Evolutionary conservation across 1,140 invertebrate genomes (phyloP), one percentile per base, ranked within the genome.

Genomic region (Drosophila jambulina): DNA sequence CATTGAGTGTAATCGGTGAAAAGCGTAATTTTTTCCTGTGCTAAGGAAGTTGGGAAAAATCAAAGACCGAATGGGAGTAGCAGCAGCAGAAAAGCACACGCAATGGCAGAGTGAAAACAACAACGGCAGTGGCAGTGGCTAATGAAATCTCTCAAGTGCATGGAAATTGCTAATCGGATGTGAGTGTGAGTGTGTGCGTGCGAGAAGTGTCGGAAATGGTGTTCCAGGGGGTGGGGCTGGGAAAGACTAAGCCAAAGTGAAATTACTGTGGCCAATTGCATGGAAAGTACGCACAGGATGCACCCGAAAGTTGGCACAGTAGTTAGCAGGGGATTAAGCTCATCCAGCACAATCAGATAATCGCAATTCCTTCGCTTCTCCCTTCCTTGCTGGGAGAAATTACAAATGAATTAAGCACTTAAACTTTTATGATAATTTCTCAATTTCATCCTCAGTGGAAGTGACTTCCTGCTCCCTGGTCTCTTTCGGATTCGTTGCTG

Each of bases 151-250:
- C 60, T 88, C 68, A 78, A 87, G 84, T 87, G 84, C 85, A 84
- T 84, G 80, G 74, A 87, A 87, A 87, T 87, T 87, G 83, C 80
- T 87, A 86, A 86, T 86, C 83, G 84, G 83, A 86, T 86, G 83
- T 56, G 64, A 43, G 40, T 46, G 45, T 42, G 38, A 4, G 45
- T 86, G 82, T 56, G 48, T 19, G 48, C 38, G 53, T 27, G 45
- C 27, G 56, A 60, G 9, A 42, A 42, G 78, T 48, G 62, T 75
- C 38, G 59, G 69, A 58, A 64, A 58, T 51, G 46, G 36, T 29
- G 32, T 48, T 46, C 29, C 2, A 27, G 17, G 25, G 42, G 29
- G 10, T 23, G 40, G 17, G n/a, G 12, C 9, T 19, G 15, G 25
- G 9, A 32, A 15, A 21, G 12, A 59, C 59, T 45, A 57, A 56